Conservation (phyloP, 2,113 vertebrate genomes). For the Spermophilus dauricus region DNA sequence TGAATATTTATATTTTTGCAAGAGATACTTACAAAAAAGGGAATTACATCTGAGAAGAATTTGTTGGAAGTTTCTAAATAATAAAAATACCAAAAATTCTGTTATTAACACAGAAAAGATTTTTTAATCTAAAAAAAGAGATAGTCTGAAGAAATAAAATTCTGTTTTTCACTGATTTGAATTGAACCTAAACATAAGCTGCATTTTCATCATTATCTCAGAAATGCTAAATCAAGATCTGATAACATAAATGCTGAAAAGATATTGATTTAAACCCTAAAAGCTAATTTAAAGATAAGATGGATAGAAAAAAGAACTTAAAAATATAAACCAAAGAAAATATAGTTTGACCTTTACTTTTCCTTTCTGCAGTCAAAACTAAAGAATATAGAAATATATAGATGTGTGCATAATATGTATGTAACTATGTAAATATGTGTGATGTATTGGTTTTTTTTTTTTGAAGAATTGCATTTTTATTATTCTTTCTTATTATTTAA, state of each 20-base stretch:
- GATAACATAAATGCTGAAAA: constrained; percentile 37
- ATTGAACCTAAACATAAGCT: background rate
- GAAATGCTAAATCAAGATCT: constrained; percentile 56
- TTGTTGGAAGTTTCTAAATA: background rate
- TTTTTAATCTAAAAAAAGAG: background rate
- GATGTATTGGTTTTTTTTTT: too few relatives aligned
- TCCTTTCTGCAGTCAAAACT: constrained; percentile 50
- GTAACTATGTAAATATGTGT: background rate
- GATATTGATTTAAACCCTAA: constrained; percentile 60
- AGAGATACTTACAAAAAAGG: background rate
- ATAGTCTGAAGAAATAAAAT: constrained; percentile 12
- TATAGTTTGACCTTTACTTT: constrained; percentile 23
- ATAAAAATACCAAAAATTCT: background rate
- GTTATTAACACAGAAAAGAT: background rate
- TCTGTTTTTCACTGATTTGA: background rate
- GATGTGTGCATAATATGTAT: background rate
- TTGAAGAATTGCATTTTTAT: too few relatives aligned
- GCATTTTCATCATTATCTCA: constrained; percentile 34
- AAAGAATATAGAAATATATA: background rate
- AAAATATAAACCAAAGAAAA: background rate
- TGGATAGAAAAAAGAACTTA: background rate
- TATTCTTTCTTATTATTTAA: too few relatives aligned
- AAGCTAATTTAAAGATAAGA: constrained; percentile 73
- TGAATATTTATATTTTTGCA: background rate
- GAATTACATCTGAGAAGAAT: background rate